These are phyloP conservation scores for Gymnoscopelus microlampas DNA, from an alignment of 2,797 vertebrate species.

Conservation along the genomic window DNA sequence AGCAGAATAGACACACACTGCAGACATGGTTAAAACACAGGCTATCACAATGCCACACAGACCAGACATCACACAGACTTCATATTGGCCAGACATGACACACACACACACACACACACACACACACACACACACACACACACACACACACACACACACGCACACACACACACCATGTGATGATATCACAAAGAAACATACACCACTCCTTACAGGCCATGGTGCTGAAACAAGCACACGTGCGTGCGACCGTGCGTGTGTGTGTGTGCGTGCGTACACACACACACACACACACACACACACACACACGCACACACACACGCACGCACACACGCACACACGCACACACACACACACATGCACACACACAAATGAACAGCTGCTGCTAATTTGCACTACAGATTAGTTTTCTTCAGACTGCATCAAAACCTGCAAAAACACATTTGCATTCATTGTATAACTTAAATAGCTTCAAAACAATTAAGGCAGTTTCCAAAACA, in stretches of 20 bases:
- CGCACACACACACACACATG: constrained; percentile 6
- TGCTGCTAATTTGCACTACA: constrained; percentile 74
- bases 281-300: too few species aligned
- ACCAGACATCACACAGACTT: constrained; percentile 73
- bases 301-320: not conserved
- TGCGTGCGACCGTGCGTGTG: too few species aligned
- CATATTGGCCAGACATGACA: constrained; percentile 73
- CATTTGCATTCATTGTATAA: constrained; percentile 59
- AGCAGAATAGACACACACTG: constrained; percentile 14
- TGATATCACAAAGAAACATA: constrained; percentile 73
- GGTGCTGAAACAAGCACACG: not conserved
- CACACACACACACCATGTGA: constrained; percentile 54
- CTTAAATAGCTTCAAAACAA: too few species aligned
- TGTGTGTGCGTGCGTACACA: too few species aligned
- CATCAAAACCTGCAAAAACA: not conserved
- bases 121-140: constrained; percentile 49
- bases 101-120: constrained; percentile 51
- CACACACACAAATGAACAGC: constrained; percentile 56
- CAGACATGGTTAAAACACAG: constrained; percentile 42
- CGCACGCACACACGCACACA: constrained; percentile 4
- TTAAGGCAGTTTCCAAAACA: too few species aligned
- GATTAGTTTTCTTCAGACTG: constrained; percentile 62
- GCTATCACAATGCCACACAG: constrained; percentile 66
- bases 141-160: constrained; percentile 54
- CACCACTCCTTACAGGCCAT: constrained; percentile 34